phyloP scores from a whole-genome alignment of 2,113 vertebrate species.

The Notothenia coriiceps region DNA sequence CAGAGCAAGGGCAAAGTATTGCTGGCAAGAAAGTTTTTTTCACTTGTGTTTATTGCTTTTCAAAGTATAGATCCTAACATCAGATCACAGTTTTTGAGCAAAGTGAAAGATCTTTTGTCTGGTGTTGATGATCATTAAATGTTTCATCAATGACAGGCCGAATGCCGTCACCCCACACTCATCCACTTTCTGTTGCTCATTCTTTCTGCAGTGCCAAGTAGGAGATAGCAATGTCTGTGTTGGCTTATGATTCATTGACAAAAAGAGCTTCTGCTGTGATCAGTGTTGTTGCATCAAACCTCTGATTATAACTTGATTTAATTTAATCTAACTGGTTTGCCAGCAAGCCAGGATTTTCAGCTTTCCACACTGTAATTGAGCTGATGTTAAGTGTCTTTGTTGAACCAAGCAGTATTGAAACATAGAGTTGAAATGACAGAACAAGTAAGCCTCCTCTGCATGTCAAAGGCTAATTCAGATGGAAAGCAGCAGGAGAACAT shows the following conservation, averaged over 20 bases:
- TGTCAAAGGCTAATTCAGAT: constrained; percentile 30
- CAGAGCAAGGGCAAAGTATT: constrained; percentile 74
- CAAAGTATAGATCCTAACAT: constrained; percentile 39
- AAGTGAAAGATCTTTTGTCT: constrained; percentile 1
- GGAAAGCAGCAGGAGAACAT: constrained; percentile 12
- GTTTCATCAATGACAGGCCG: constrained; percentile 21
- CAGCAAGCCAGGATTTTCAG: constrained; percentile 42
- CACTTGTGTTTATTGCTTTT: constrained; percentile 39
- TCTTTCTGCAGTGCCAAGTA: constrained; percentile 9
- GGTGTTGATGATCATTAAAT: constrained; percentile 21
- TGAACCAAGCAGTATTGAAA: constrained; percentile 20
- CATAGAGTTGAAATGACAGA: constrained; percentile 44
- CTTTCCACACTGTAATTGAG: constrained; percentile 51
- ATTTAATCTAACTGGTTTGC: constrained; percentile 52
- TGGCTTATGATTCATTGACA: constrained; percentile 40
- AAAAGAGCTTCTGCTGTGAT: constrained; percentile 43
- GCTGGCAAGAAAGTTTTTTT: constrained; percentile 52
- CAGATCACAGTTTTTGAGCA: constrained; percentile 31
- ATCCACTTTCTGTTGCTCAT: constrained; percentile 30
- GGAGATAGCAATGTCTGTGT: constrained; percentile 4
- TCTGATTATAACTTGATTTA: constrained; percentile 57
- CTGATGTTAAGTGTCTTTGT: constrained; percentile 58
- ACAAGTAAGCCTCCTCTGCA: constrained; percentile 34
- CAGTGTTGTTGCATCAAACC: constrained; percentile 45
- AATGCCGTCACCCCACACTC: constrained; percentile 31